phyloP scores from a whole-genome alignment of 2,888 invertebrate species.

The Habrosyne pyritoides region DNA sequence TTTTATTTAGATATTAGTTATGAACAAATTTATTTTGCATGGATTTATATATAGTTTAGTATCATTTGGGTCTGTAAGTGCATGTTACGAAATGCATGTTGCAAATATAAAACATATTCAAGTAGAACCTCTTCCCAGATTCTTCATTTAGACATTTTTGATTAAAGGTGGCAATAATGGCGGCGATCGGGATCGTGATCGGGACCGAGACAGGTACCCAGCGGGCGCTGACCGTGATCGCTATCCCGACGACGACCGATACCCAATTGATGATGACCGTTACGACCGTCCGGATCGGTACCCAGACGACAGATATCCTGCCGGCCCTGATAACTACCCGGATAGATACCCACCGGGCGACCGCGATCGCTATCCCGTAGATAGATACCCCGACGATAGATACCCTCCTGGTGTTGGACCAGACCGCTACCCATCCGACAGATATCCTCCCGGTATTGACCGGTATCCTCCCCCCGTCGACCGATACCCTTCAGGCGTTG shows the following conservation, averaged over 20 bases:
- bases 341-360: conserved; percentile 60
- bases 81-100: too few species aligned
- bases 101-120: neutral
- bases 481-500: conserved; percentile 65
- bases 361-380: conserved; percentile 52
- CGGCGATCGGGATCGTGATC: conserved; percentile 51
- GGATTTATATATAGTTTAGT: neutral
- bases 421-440: conserved; percentile 65
- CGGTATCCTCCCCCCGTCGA: conserved; percentile 59
- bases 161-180: conserved; percentile 74
- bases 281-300: conserved; percentile 79
- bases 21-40: neutral
- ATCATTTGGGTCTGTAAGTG: neutral
- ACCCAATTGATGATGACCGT: conserved; percentile 73
- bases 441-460: conserved; percentile 74
- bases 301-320: conserved; percentile 83
- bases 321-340: conserved; percentile 75
- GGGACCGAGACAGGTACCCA: conserved; percentile 71
- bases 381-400: conserved; percentile 74
- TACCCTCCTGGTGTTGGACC: conserved; percentile 71
- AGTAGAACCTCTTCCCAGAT: conserved; percentile 24
- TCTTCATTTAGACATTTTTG: conserved; percentile 21
- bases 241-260: conserved; percentile 80
- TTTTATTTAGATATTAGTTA: neutral
- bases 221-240: conserved; percentile 74